phyloP scores from a whole-genome alignment of 1,140 invertebrate genomes.

The Eriosoma lanigerum region DNA sequence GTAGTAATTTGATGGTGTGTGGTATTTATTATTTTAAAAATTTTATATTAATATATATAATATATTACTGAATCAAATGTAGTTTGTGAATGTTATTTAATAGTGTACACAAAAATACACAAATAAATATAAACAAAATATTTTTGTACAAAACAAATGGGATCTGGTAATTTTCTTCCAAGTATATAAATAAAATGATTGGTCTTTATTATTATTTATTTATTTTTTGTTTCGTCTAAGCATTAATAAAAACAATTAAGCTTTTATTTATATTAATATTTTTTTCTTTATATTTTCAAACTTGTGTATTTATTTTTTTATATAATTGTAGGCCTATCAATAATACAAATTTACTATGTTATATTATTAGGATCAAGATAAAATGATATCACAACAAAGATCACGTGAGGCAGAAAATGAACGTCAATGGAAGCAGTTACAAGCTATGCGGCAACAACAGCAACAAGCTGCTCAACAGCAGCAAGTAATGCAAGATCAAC shows the following conservation, averaged over 20 bases:
- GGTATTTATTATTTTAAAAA: background rate
- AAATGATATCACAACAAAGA: slow-evolving; percentile 65
- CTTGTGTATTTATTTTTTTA: background rate
- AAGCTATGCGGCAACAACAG: slow-evolving; percentile 77
- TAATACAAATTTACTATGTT: slow-evolving; percentile 35
- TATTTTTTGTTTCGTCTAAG: slow-evolving; percentile 15
- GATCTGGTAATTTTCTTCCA: slow-evolving; percentile 28
- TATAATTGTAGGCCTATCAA: background rate
- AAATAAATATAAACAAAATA: slow-evolving; percentile 6
- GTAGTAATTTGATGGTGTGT: slow-evolving; percentile 36
- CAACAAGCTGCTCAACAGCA: slow-evolving; percentile 74
- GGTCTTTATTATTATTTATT: slow-evolving; percentile 1
- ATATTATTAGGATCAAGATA: slow-evolving; percentile 68
- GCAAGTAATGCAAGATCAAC: slow-evolving; percentile 74
- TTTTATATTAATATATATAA: background rate
- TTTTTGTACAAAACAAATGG: background rate
- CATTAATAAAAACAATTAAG: slow-evolving; percentile 26
- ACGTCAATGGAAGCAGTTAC: slow-evolving; percentile 82
- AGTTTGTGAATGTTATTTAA: background rate
- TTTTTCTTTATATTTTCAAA: slow-evolving; percentile 26
- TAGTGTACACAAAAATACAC: background rate
- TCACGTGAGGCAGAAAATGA: slow-evolving; percentile 79
- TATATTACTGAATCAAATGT: background rate
- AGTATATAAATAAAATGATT: slow-evolving; percentile 14
- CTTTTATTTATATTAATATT: slow-evolving; percentile 31